Conservation (phyloP, 2,797 vertebrate genomes). For the Knipowitschia caucasica region DNA sequence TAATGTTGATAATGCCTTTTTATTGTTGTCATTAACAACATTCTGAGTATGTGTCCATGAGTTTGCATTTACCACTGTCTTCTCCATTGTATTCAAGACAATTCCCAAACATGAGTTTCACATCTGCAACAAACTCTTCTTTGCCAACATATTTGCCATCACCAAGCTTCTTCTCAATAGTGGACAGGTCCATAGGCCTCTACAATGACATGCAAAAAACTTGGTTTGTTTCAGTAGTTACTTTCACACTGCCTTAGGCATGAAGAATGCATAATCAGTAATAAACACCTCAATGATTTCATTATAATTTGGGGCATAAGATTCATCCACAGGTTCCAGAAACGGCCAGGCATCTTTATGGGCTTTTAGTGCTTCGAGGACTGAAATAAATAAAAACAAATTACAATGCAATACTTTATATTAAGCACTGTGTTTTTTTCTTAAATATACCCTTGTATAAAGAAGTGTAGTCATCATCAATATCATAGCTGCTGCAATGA, state of each 20-base stretch:
- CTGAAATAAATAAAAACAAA: constrained; percentile 57
- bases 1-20: constrained; percentile 6
- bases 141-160: constrained; percentile 90
- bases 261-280: neutral
- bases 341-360: constrained; percentile 99
- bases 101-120: constrained; percentile 98
- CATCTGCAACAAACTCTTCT: constrained; percentile 92
- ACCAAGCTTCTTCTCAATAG: constrained; percentile 93
- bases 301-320: constrained; percentile 95
- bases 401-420: constrained; percentile 8
- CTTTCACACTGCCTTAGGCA: neutral
- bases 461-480: constrained; percentile 95
- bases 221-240: neutral
- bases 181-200: constrained; percentile 98
- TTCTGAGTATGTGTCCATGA: neutral
- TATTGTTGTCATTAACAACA: neutral
- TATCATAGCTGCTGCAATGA: constrained; percentile 82
- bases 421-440: neutral
- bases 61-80: constrained; percentile 85
- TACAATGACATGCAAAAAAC: constrained; percentile 39
- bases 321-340: constrained; percentile 96
- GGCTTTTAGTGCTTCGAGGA: constrained; percentile 90
- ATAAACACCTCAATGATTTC: constrained; percentile 90
- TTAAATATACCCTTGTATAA: constrained; percentile 90
- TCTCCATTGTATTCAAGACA: constrained; percentile 96